These are phyloP conservation scores for Endotricha flammealis DNA, from an alignment of 2,888 invertebrate genomes.

Conservation along the genomic window DNA sequence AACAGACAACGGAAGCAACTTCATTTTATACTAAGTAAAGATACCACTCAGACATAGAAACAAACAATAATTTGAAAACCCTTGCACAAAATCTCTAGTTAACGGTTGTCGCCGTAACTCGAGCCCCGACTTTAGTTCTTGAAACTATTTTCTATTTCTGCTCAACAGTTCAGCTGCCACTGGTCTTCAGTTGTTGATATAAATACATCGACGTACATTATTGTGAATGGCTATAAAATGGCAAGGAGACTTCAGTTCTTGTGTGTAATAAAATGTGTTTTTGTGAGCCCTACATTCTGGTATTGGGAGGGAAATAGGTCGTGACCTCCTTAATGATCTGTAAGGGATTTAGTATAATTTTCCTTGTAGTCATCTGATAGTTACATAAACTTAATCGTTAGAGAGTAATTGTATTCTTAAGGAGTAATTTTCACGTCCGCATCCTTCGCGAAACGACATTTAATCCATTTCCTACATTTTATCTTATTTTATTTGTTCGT, in stretches of 20 bases:
- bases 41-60: too few species aligned
- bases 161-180: constrained; percentile 68
- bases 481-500: too few species aligned
- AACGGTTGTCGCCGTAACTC: constrained; percentile 35
- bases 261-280: constrained; percentile 7
- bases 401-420: too few species aligned
- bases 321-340: background rate
- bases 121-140: constrained; percentile 54
- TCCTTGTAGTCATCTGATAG: too few species aligned
- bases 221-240: constrained; percentile 22
- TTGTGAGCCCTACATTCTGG: constrained; percentile 1
- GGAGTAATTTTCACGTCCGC: too few species aligned
- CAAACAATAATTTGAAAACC: too few species aligned
- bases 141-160: constrained; percentile 77
- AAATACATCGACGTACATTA: constrained; percentile 43
- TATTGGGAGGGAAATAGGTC: background rate
- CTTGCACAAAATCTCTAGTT: too few species aligned
- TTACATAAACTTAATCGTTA: too few species aligned
- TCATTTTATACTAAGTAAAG: too few species aligned
- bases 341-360: background rate
- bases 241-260: constrained; percentile 4
- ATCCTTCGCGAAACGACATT: too few species aligned
- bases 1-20: too few species aligned
- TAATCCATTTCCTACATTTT: too few species aligned
- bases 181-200: constrained; percentile 58